Base-by-base conservation (phyloP, 2,888 invertebrate genomes). In the Meteorus cinctellus region DNA sequence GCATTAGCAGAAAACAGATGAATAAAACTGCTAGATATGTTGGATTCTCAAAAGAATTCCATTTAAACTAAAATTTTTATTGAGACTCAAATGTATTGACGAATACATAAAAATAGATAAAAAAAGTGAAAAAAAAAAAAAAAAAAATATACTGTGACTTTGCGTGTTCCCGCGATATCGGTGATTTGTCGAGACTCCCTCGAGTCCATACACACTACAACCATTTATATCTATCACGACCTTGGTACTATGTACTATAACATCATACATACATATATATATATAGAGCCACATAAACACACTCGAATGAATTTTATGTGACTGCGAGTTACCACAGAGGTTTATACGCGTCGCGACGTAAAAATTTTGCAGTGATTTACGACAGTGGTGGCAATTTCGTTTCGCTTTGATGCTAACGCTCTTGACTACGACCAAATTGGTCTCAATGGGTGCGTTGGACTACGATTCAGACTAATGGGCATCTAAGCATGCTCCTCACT, bases 371-470 rank as follows among this genome's bases (percentile, higher is more conserved):
- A 76, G 77, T 82, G 82, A 83, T 83, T 83, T 83, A 83, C 81
- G 80, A 78, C 72, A 75, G 55, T 74, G 62, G 78, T 80, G 78
- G 81, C 79, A 76, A 80, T 82, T 83, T 83, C 81, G 82, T 81
- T 78, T 80, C 81, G 79, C 82, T 82, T 55, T 82, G 81, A 82
- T 81, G 82, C 81, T 79, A 31, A 62, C 78, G 77, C 79, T 82
- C 79, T 82, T 80, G 29, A 83, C 81, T 78, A 78, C 81, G 31
- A 83, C 81, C 80, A 78, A 82, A 83, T 81, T 82, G 81, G 81
- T 83, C 79, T 77, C 82, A 82, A 48, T 48, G 48, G 48, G 60
- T 77, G 74, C 77, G 72, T 72, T 67, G 76, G 62, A 76, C 74
- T 67, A 74, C 59, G 77, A 78, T 68, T 72, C 73, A 51, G 77